phyloP scores from a whole-genome alignment of 2,888 invertebrate species.

The Lydus trimaculatus region DNA sequence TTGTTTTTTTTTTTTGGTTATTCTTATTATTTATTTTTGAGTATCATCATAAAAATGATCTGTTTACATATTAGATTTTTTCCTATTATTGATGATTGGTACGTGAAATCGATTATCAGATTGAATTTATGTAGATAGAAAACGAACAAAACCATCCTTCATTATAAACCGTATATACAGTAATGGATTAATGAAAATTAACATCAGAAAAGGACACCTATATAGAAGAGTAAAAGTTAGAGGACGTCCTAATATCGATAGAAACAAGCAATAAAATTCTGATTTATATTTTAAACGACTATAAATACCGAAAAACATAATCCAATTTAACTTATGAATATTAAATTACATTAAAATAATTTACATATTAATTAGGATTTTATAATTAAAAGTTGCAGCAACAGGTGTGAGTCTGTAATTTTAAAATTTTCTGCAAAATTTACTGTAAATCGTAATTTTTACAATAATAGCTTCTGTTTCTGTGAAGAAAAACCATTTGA shows the following conservation, averaged over 20 bases:
- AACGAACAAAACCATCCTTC: neutral
- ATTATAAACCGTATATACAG: neutral
- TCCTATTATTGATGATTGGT: conserved; percentile 37
- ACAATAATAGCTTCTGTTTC: no score
- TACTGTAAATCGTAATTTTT: no score
- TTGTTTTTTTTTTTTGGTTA: conserved; percentile 4
- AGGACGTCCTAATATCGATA: neutral
- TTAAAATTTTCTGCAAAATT: no score
- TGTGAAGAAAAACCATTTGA: neutral
- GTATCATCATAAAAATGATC: conserved; percentile 20
- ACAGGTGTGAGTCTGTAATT: no score
- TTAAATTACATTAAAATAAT: neutral
- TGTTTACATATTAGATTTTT: conserved; percentile 45
- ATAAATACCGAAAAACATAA: neutral
- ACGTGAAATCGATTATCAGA: conserved; percentile 41
- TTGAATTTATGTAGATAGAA: neutral
- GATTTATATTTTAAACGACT: neutral
- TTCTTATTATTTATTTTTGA: conserved; percentile 26
- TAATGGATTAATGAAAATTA: neutral
- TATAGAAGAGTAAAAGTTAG: neutral
- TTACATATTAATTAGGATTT: neutral
- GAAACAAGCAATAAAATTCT: neutral
- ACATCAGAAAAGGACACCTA: neutral
- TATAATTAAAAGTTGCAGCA: neutral
- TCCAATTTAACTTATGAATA: neutral